Percentiles rank a stretch among this genome's conserved stretches.
Evolutionary conservation across 1,140 invertebrate species (phyloP).

Genomic region (Pseudomyrmex dendroicus): DNA sequence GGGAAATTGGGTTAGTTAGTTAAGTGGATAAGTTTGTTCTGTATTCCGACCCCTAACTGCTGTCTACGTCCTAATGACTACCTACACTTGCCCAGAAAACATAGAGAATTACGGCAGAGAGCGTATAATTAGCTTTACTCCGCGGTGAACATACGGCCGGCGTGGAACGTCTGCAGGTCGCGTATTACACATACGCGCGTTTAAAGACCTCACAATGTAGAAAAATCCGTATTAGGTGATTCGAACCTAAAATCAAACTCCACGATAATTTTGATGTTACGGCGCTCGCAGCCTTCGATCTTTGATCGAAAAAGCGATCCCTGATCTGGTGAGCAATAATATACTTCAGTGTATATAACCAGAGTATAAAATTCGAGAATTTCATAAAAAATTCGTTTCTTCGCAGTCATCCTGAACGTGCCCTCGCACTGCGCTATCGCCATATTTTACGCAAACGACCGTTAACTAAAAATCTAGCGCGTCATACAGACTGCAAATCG

Average conservation of each 20-base stretch:
- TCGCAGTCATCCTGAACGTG: neutral
- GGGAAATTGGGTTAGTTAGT: conserved; percentile 54
- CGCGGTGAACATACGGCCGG: conserved; percentile 42
- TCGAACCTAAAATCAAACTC: too few relatives aligned
- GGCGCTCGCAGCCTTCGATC: too few relatives aligned
- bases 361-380: neutral
- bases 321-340: too few relatives aligned
- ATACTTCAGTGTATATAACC: too few relatives aligned
- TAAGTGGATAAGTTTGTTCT: conserved; percentile 40
- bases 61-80: conserved; percentile 49
- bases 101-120: conserved; percentile 39
- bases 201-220: neutral
- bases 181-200: neutral
- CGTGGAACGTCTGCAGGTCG: conserved; percentile 18
- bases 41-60: conserved; percentile 29
- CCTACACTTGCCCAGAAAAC: conserved; percentile 43
- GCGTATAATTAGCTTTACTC: conserved; percentile 49
- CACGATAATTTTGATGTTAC: too few relatives aligned
- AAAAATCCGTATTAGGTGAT: neutral
- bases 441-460: conserved; percentile 20
- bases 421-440: neutral
- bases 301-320: too few relatives aligned
- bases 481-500: neutral
- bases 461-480: conserved; percentile 21
- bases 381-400: neutral